Percentiles rank a stretch among this genome's conserved stretches.
Conservation (phyloP, 2,888 invertebrate species). For the Rapana venosa region DNA sequence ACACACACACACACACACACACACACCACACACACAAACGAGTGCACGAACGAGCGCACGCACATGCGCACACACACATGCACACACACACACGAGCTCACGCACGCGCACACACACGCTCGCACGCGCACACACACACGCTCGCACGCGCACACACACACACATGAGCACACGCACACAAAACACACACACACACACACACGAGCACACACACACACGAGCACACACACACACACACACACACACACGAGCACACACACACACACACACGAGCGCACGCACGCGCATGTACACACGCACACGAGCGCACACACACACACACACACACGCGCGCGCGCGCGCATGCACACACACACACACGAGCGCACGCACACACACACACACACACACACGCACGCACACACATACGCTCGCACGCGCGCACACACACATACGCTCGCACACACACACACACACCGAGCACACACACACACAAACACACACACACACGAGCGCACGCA, state of each 20-base stretch:
- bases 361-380: too few species aligned
- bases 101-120: too few species aligned
- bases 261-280: background rate
- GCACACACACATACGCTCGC: too few species aligned
- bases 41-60: background rate
- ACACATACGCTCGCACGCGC: too few species aligned
- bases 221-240: background rate
- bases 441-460: background rate
- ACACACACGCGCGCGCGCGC: background rate
- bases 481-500: too few species aligned
- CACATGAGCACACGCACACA: background rate
- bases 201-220: slow-evolving; percentile 10
- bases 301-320: background rate
- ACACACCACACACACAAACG: background rate
- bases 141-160: too few species aligned
- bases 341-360: background rate
- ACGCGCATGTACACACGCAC: background rate
- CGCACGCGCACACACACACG: too few species aligned
- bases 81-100: background rate
- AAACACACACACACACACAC: slow-evolving; percentile 6
- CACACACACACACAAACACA: slow-evolving; percentile 10
- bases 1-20: too few species aligned
- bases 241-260: background rate
- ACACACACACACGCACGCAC: too few species aligned
- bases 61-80: background rate